Percentiles rank a stretch among this genome's conserved stretches.
These are phyloP conservation scores for Atta colombica DNA, from an alignment of 1,140 invertebrate species.

Conservation along the genomic window DNA sequence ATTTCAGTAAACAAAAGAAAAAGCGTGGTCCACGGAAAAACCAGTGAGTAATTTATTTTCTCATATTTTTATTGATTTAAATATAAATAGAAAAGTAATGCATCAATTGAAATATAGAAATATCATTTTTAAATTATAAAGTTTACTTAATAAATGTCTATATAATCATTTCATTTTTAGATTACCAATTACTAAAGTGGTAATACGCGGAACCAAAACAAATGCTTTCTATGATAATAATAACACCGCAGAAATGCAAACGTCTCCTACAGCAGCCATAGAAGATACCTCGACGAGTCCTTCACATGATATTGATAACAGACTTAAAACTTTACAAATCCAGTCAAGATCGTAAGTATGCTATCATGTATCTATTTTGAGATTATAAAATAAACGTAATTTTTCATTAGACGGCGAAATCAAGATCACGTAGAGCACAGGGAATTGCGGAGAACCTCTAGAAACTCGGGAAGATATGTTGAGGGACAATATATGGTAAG, in stretches of 20 bases:
- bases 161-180: conserved; percentile 73
- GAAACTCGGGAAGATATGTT: conserved; percentile 84
- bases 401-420: conserved; percentile 76
- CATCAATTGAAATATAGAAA: neutral
- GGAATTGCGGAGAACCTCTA: conserved; percentile 82
- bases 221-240: conserved; percentile 79
- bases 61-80: conserved; percentile 18
- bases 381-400: conserved; percentile 19
- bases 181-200: conserved; percentile 77
- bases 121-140: conserved; percentile 1
- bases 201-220: conserved; percentile 76
- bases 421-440: conserved; percentile 80
- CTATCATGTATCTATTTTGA: conserved; percentile 12
- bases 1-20: conserved; percentile 85
- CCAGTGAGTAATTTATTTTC: conserved; percentile 80
- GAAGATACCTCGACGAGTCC: conserved; percentile 82
- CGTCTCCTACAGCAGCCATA: conserved; percentile 77
- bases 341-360: conserved; percentile 81
- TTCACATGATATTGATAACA: conserved; percentile 83
- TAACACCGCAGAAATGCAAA: conserved; percentile 75
- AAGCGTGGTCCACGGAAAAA: conserved; percentile 82
- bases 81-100: neutral
- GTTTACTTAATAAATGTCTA: neutral
- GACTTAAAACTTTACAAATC: conserved; percentile 83
- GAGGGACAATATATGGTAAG: conserved; percentile 84